Conservation (phyloP, 2,797 vertebrate species). For the Semaprochilodus insignis region DNA sequence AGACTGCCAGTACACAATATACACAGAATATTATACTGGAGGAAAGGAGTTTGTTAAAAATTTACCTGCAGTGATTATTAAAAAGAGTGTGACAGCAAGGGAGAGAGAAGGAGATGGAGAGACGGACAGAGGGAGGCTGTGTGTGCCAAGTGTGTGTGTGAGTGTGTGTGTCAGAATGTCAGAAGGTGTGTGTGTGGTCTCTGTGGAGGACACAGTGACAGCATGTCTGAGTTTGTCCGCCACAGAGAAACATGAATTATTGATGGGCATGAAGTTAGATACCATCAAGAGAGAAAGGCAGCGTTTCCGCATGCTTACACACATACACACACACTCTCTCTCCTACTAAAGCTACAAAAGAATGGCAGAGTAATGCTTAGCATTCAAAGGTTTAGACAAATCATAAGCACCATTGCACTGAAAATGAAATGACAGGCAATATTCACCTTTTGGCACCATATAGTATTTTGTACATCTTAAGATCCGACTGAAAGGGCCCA, state of each 20-base stretch:
- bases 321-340: neutral
- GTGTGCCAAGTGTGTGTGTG: neutral
- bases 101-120: neutral
- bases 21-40: no score
- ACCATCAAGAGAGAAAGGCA: constrained; percentile 18
- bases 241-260: constrained; percentile 69
- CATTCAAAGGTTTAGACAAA: neutral
- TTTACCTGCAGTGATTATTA: neutral
- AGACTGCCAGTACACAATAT: no score
- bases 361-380: neutral
- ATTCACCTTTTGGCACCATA: neutral
- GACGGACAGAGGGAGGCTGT: neutral
- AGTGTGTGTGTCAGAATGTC: constrained; percentile 5
- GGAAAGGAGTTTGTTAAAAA: neutral
- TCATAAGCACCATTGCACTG: neutral
- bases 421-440: neutral
- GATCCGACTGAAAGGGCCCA: no score
- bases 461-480: no score
- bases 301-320: constrained; percentile 35
- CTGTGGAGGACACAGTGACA: constrained; percentile 44
- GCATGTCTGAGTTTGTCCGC: constrained; percentile 51
- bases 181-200: constrained; percentile 38
- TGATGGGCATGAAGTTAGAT: constrained; percentile 59
- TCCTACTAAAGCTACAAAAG: neutral
- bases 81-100: neutral